phyloP scores from a whole-genome alignment of 2,113 vertebrate species.

The Cathartes aura region DNA sequence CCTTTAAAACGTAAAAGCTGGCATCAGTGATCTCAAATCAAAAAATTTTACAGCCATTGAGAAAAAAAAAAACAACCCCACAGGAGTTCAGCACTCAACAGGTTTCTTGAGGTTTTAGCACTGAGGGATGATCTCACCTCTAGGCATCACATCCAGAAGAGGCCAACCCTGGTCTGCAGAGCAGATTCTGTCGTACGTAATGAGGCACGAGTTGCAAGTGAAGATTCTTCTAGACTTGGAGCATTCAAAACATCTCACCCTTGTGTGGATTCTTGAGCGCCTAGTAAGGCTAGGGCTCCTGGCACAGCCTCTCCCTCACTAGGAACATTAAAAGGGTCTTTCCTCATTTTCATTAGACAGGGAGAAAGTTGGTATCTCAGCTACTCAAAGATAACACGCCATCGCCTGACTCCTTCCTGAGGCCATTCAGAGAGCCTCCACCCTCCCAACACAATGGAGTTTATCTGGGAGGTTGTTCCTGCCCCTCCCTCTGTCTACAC shows the following conservation, averaged over 20 bases:
- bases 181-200: not conserved
- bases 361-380: not conserved
- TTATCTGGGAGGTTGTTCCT: constrained; percentile 15
- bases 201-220: not conserved
- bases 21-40: not conserved
- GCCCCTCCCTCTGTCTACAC: constrained; percentile 44
- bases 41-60: not conserved
- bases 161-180: not conserved
- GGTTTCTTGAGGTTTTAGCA: not conserved
- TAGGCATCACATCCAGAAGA: not conserved
- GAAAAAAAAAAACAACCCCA: rapidly evolving
- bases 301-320: not conserved
- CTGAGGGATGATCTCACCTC: not conserved
- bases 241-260: not conserved
- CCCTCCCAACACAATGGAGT: constrained; percentile 19
- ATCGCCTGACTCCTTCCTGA: constrained; percentile 30
- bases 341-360: not conserved
- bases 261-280: not conserved
- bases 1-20: not conserved
- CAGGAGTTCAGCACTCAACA: not conserved
- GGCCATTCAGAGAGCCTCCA: not conserved
- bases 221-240: not conserved
- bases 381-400: not conserved
- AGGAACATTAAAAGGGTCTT: not conserved
- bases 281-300: not conserved